Evolutionary conservation across 2,888 invertebrate species (phyloP), one percentile per base, ranked within the genome.

Genomic region (Coenonympha arcania): DNA sequence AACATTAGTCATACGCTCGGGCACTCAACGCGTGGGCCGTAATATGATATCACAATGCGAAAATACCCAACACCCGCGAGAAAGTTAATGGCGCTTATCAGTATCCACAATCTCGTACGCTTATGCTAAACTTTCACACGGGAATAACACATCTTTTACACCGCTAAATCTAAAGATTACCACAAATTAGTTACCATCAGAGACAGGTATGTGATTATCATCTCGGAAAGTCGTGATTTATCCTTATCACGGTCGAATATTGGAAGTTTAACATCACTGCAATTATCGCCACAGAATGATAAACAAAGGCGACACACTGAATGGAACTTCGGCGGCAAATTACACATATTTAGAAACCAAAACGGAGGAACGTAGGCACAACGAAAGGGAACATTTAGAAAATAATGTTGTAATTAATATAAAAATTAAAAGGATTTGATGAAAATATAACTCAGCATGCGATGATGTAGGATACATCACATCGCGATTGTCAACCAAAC

Each of bases 221-320:
- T 89, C 83, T 89, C 88, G 88, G 89, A 88, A 74, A 90, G 89
- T 71, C 87, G 89, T 71, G 89, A 88, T 83, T 90, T 89, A 79
- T 89, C 87, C 86, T 90, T 91, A 88, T 90, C 90, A 88, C 90
- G 90, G 83, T 91, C 91, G 85, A 92, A 92, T 87, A 92, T 90
- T 88, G 90, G 90, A 87, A 91, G 88, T 87, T 89, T 90, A 87
- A 89, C 90, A 89, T 92, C 92, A 89, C 90, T 88, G 85, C 87
- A 88, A 85, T 87, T 87, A 87, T 87, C 88, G 84, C 90, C 90
- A 88, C 88, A 89, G 80, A 89, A 89, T 88, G 93, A 93, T 91
- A 95, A 92, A 91, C 94, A 95, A 90, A 95, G 92, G 89, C 94
- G 93, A 92, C 94, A 94, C 89, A 95, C 92, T 91, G 93, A 93